Conservation (phyloP, 2,113 vertebrate species). For the Camelus dromedarius region DNA sequence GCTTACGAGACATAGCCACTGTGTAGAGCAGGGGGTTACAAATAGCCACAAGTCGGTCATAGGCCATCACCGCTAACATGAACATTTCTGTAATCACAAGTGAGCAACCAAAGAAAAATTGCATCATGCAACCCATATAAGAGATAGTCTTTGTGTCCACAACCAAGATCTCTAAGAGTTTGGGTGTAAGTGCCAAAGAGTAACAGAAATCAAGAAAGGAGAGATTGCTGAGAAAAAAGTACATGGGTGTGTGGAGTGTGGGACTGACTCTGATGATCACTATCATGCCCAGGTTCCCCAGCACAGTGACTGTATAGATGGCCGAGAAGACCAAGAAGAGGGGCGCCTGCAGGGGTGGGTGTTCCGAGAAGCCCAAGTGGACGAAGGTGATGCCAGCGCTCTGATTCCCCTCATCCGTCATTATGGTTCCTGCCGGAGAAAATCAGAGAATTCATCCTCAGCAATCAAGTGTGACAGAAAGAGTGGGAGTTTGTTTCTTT, state of each 20-base stretch:
- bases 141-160: not conserved
- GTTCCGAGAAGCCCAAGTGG: not conserved
- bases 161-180: not conserved
- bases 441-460: not conserved
- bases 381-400: slow-evolving; percentile 56
- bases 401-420: not conserved
- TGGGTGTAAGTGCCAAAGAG: not conserved
- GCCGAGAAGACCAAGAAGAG: not conserved
- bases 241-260: not conserved
- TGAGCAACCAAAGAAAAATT: slow-evolving; percentile 68
- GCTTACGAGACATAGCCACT: slow-evolving; percentile 57
- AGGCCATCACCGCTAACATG: slow-evolving; percentile 73
- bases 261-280: not conserved
- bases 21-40: slow-evolving; percentile 66
- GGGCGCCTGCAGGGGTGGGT: too few relatives aligned
- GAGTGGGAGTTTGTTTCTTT: not conserved
- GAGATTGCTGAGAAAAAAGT: not conserved
- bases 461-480: not conserved
- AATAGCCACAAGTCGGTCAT: slow-evolving; percentile 63
- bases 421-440: not conserved
- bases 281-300: not conserved
- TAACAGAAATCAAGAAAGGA: not conserved
- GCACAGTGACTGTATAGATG: not conserved
- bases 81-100: slow-evolving; percentile 65
- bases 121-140: not conserved